phyloP scores from a whole-genome alignment of 2,888 invertebrate species.

The Apotomis turbidana region DNA sequence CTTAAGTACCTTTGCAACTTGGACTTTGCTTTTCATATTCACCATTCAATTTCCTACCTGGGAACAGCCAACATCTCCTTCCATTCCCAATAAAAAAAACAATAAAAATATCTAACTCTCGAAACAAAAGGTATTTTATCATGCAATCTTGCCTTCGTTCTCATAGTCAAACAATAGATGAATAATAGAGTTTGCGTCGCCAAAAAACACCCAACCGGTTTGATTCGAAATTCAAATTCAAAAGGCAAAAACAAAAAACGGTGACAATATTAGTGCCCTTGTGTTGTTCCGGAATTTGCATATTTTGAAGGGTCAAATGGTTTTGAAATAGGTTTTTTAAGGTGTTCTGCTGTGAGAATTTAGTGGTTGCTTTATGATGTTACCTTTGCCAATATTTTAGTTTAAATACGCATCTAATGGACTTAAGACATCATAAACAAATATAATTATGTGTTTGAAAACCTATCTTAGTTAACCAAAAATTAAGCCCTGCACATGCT shows the following conservation, averaged over 20 bases:
- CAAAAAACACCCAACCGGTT: constrained; percentile 49
- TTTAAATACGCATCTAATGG: not conserved
- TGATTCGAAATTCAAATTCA: constrained; percentile 25
- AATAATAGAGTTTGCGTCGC: constrained; percentile 51
- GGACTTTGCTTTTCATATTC: constrained; percentile 1
- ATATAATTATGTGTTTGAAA: too few relatives aligned
- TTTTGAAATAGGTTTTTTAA: constrained; percentile 34
- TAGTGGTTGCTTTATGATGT: not conserved
- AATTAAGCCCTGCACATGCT: too few relatives aligned
- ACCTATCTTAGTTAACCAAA: too few relatives aligned
- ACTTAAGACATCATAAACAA: too few relatives aligned
- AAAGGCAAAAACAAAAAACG: constrained; percentile 44
- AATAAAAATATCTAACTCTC: constrained; percentile 47
- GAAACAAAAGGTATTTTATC: constrained; percentile 55
- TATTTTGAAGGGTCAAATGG: constrained; percentile 40
- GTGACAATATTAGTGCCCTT: constrained; percentile 63
- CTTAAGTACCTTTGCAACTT: not conserved
- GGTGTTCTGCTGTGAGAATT: constrained; percentile 4
- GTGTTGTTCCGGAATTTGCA: constrained; percentile 44
- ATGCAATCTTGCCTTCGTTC: constrained; percentile 58
- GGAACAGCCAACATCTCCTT: constrained; percentile 18
- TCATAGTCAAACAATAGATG: constrained; percentile 59
- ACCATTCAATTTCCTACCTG: constrained; percentile 15
- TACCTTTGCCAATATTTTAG: not conserved
- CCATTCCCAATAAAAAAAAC: constrained; percentile 34